Conservation (phyloP, 2,888 invertebrate genomes). For the Trissolcus japonicus region DNA sequence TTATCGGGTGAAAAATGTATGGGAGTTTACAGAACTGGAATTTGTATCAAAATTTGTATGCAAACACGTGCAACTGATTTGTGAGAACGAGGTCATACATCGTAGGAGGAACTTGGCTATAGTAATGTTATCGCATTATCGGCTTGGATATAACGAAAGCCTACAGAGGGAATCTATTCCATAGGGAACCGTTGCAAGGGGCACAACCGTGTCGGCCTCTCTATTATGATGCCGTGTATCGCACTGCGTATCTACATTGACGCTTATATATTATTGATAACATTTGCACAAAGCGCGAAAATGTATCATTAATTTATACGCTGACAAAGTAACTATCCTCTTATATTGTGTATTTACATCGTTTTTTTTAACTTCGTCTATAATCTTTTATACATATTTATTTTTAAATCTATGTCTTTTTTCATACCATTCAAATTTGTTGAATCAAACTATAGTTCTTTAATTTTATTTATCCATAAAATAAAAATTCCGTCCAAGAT, state of each 20-base stretch:
- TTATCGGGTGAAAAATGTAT: too few species aligned
- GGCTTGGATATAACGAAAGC: constrained; percentile 63
- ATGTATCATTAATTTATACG: constrained; percentile 69
- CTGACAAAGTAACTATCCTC: too few species aligned
- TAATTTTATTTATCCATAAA: too few species aligned
- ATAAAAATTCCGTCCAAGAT: too few species aligned
- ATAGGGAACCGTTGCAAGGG: constrained; percentile 67
- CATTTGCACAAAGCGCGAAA: constrained; percentile 69
- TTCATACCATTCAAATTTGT: too few species aligned
- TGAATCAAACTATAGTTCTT: too few species aligned
- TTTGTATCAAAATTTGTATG: constrained; percentile 46
- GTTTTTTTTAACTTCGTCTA: too few species aligned
- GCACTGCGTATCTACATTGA: constrained; percentile 68
- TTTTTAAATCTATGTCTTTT: too few species aligned
- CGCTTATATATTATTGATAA: constrained; percentile 67
- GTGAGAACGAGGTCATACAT: constrained; percentile 59
- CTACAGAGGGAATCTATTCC: constrained; percentile 63
- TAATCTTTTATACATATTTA: too few species aligned
- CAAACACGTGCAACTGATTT: constrained; percentile 60
- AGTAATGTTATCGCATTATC: constrained; percentile 69
- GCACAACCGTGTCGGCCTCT: constrained; percentile 55
- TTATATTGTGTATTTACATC: too few species aligned
- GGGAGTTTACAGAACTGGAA: constrained; percentile 4
- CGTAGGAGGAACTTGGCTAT: constrained; percentile 51
- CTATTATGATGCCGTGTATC: constrained; percentile 63